Evolutionary conservation across 2,888 invertebrate species (phyloP).

Genomic region (Busseola fusca): DNA sequence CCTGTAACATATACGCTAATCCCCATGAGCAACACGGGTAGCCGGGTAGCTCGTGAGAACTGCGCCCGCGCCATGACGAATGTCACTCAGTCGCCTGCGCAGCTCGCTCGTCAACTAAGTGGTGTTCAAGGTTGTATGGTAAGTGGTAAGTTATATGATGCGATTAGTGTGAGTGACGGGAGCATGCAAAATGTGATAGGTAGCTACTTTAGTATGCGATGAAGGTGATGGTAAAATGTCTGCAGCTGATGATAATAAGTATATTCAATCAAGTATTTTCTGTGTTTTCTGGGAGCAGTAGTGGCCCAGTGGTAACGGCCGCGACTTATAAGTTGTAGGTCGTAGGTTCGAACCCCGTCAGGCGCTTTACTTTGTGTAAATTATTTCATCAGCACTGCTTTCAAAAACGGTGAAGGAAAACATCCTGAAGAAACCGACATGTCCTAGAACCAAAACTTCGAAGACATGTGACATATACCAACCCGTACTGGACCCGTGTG

Average conservation of each 20-base stretch:
- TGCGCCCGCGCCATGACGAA: slow-evolving; percentile 73
- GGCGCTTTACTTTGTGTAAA: no score
- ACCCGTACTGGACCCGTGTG: no score
- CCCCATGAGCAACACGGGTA: slow-evolving; percentile 83
- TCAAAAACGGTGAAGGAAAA: no score
- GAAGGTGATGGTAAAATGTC: background rate
- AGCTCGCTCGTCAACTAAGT: slow-evolving; percentile 50
- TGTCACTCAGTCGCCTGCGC: slow-evolving; percentile 61
- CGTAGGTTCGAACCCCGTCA: no score
- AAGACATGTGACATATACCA: no score
- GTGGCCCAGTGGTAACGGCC: no score
- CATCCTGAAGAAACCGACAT: no score
- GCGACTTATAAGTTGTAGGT: no score
- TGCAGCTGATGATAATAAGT: slow-evolving; percentile 9
- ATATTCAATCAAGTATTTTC: no score
- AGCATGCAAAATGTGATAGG: slow-evolving; percentile 25
- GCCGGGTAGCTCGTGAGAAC: slow-evolving; percentile 84
- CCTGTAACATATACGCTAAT: slow-evolving; percentile 74
- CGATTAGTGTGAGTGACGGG: slow-evolving; percentile 30
- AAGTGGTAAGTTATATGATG: slow-evolving; percentile 36
- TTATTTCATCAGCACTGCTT: no score
- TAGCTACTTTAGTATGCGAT: background rate
- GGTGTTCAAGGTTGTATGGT: slow-evolving; percentile 42
- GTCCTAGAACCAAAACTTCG: no score
- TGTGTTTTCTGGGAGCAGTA: no score